Evolutionary conservation across 2,797 vertebrate species (phyloP), one percentile per base, ranked within the genome.

Genomic region (Apodemus agrarius): DNA sequence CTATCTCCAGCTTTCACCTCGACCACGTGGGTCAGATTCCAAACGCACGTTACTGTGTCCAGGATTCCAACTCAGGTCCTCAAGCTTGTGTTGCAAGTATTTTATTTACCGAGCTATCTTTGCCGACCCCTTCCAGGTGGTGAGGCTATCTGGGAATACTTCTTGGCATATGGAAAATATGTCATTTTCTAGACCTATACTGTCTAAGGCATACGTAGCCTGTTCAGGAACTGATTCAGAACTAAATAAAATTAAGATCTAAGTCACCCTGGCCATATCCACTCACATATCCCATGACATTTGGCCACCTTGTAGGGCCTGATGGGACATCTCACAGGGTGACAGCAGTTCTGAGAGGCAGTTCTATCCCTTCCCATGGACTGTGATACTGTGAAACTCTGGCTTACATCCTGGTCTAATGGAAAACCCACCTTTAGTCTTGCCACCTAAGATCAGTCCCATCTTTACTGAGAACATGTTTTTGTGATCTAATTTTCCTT

Each of bases 401-500:
- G 93, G 96, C 89, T 84, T 87, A n/a, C 24, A 83, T 93, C 93
- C 89, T 89, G 37, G 74, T 95, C 94, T 97, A 92, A 72, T 31
- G 83, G 65, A 81, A 97, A 84, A 89, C 59, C 78, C 52, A 34
- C 87, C 78, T 91, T 92, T 95, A 84, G 6, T n/a, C 91, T 86
- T 74, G 26, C 74, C 93, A 76, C 4, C 40, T 78, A 80, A 13
- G 95, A 96, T 94, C 52, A 89, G 49, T 34, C 52, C 59, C 85
- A 80, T n/a, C 96, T 97, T 96, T 91, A 76, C 93, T 80, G 78
- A 95, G 49, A 72, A 52, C 69, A 40, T n/a, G 92, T 80, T 95
- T 74, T 37, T 95, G 97, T 97, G 92, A 96, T 90, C 96, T 95
- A 29, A 52, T 95, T 81, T 97, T 87, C 79, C 59, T 89, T 86